Conservation (phyloP, 2,797 vertebrate genomes). For the Astyanax mexicanus region DNA sequence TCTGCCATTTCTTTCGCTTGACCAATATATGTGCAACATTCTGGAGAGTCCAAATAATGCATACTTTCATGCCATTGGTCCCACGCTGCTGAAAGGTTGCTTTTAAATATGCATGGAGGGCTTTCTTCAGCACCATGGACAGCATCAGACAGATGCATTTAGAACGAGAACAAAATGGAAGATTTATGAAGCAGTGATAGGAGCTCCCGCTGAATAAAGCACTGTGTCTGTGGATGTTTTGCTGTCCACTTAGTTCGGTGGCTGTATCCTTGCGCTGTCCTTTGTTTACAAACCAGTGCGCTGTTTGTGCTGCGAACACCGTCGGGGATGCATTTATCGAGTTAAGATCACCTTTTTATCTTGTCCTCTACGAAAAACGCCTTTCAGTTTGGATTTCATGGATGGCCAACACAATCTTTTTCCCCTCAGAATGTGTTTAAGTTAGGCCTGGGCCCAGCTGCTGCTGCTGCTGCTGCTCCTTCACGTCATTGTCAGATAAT, state of each 20-base stretch:
- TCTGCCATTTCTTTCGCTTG: no score
- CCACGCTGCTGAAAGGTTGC: background rate
- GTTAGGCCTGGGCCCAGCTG: constrained; percentile 33
- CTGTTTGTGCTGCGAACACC: background rate
- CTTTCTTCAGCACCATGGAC: constrained; percentile 16
- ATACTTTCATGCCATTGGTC: background rate
- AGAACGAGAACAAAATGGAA: constrained; percentile 2
- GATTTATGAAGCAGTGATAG: constrained; percentile 15
- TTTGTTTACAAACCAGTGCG: constrained; percentile 1
- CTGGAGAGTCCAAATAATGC: background rate
- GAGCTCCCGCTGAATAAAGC: background rate
- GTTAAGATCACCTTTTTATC: constrained; percentile 68
- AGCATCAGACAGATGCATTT: constrained; percentile 11
- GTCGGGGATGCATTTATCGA: constrained; percentile 27
- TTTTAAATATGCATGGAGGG: constrained; percentile 4
- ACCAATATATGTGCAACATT: no score
- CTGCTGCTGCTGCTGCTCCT: constrained; percentile 31
- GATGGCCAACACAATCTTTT: constrained; percentile 62
- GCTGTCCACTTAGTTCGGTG: background rate
- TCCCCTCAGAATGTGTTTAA: constrained; percentile 57
- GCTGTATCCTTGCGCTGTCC: background rate
- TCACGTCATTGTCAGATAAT: constrained; percentile 36
- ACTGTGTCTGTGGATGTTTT: constrained; percentile 5
- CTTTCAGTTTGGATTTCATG: constrained; percentile 73
- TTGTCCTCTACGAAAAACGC: constrained; percentile 59